phyloP scores from a whole-genome alignment of 2,888 invertebrate species.

The Himalopsyche japonica region DNA sequence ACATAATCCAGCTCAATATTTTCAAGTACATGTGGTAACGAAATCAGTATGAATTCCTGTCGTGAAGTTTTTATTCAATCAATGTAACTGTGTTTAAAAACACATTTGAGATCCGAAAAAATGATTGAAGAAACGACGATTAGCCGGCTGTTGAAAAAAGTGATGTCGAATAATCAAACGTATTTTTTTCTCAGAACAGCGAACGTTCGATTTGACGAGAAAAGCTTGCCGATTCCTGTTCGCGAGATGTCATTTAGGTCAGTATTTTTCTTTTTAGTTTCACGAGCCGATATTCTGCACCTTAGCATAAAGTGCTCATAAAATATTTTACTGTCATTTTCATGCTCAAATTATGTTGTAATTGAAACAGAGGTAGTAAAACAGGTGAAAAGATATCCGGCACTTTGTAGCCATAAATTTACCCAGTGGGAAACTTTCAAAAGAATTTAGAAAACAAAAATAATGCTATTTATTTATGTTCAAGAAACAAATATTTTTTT shows the following conservation, averaged over 20 bases:
- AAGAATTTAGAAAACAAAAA: neutral
- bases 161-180: too few relatives aligned
- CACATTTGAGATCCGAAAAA: too few relatives aligned
- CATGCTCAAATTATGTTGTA: neutral
- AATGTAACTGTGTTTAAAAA: too few relatives aligned
- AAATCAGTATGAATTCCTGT: too few relatives aligned
- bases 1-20: too few relatives aligned
- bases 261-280: neutral
- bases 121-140: too few relatives aligned
- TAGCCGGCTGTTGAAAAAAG: too few relatives aligned
- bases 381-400: neutral
- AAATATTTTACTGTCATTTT: slow-evolving; percentile 18
- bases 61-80: too few relatives aligned
- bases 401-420: neutral
- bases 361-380: slow-evolving; percentile 9
- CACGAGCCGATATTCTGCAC: neutral
- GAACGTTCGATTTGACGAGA: neutral
- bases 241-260: neutral
- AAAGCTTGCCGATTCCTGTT: neutral
- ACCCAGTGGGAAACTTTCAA: neutral
- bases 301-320: neutral
- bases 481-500: neutral
- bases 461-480: neutral
- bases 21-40: too few relatives aligned
- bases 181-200: neutral